These are phyloP conservation scores for Brenthis daphne DNA, from an alignment of 2,888 invertebrate genomes.

Conservation along the genomic window DNA sequence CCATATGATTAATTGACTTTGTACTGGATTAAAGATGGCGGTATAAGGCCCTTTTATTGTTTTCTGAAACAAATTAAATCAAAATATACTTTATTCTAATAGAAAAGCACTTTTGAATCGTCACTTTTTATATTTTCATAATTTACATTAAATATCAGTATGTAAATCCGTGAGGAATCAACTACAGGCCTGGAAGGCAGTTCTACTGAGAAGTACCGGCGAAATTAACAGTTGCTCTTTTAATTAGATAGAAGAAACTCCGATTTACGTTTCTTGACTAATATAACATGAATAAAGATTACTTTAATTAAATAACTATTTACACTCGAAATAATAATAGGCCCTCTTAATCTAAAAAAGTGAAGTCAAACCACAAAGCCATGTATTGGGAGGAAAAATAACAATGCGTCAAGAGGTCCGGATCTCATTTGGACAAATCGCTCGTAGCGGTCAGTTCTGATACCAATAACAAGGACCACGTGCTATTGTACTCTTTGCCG, in stretches of 20 bases:
- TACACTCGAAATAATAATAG: slow-evolving; percentile 27
- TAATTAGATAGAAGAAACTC: no score
- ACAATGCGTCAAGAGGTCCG: slow-evolving; percentile 74
- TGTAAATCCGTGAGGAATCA: no score
- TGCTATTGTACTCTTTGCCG: slow-evolving; percentile 77
- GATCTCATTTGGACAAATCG: slow-evolving; percentile 82
- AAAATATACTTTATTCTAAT: no score
- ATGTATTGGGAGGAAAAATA: slow-evolving; percentile 55
- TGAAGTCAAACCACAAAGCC: slow-evolving; percentile 33
- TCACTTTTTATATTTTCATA: no score
- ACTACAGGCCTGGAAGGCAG: no score
- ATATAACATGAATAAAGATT: no score
- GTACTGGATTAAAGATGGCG: slow-evolving; percentile 44
- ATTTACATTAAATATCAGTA: no score
- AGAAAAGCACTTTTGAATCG: no score
- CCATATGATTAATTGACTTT: slow-evolving; percentile 50
- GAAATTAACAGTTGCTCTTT: no score
- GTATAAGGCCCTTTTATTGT: not conserved
- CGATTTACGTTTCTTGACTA: no score
- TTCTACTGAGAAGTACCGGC: no score
- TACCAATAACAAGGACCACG: slow-evolving; percentile 79
- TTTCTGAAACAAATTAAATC: no score
- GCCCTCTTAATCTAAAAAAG: slow-evolving; percentile 31
- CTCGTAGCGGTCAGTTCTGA: slow-evolving; percentile 77
- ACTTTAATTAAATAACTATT: not conserved